A percentile compares a stretch with the other conserved stretches of the same genome.
These are phyloP conservation scores for Danionella cerebrum DNA, from an alignment of 2,113 vertebrate genomes.

Conservation along the genomic window DNA sequence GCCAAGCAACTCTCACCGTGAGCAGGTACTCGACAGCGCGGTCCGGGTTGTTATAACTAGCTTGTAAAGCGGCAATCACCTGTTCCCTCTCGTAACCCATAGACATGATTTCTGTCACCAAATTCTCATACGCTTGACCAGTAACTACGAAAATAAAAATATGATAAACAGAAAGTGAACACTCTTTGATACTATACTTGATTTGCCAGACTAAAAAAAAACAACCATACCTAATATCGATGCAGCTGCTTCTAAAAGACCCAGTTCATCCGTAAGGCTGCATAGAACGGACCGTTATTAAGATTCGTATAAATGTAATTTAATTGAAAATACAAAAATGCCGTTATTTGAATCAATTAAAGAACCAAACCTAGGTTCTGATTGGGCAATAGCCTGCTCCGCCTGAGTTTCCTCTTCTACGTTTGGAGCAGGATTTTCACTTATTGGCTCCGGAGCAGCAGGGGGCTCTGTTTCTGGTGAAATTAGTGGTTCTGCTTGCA, in stretches of 20 bases:
- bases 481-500: constrained; percentile 28
- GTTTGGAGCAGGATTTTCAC: not conserved
- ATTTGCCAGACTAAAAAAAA: not conserved
- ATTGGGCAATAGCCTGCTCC: constrained; percentile 38
- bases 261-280: constrained; percentile 61
- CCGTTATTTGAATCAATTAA: no score
- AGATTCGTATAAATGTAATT: no score
- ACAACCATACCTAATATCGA: constrained; percentile 61
- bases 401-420: constrained; percentile 42
- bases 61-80: constrained; percentile 62
- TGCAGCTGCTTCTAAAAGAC: constrained; percentile 65
- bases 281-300: not conserved
- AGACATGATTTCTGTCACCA: constrained; percentile 70
- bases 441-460: constrained; percentile 10
- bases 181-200: not conserved
- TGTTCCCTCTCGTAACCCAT: constrained; percentile 69
- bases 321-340: no score
- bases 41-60: constrained; percentile 72
- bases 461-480: constrained; percentile 7
- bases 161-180: not conserved
- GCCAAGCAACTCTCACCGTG: constrained; percentile 49
- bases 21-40: constrained; percentile 70
- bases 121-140: constrained; percentile 67
- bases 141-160: constrained; percentile 52
- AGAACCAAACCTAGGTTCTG: constrained; percentile 52